Percentiles rank a stretch among this genome's conserved stretches.
Evolutionary conservation across 2,113 vertebrate species (phyloP).

Genomic region (Laticauda laticaudata): DNA sequence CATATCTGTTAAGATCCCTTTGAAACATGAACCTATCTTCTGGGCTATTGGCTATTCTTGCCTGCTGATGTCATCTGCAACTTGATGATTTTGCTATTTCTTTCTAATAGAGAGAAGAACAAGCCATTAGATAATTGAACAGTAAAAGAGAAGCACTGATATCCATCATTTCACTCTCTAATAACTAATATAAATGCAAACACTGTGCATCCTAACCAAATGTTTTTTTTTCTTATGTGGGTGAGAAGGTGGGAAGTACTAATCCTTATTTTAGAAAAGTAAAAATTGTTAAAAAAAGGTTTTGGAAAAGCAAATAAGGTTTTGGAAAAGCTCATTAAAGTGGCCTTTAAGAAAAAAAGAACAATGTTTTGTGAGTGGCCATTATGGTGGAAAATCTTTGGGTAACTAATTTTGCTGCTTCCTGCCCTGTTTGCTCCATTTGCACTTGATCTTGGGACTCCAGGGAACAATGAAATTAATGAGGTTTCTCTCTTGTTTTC

Average conservation of each 20-base stretch:
- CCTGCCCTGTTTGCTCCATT: not conserved
- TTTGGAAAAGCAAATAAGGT: not conserved
- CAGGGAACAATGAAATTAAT: conserved; percentile 8
- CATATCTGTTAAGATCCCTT: not conserved
- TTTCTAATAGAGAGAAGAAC: not conserved
- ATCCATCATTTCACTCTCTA: not conserved
- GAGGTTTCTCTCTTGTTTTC: not conserved
- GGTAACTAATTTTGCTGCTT: not conserved
- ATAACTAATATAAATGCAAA: not conserved
- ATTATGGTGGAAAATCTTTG: not conserved
- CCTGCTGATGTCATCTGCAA: not conserved
- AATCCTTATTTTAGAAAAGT: not conserved
- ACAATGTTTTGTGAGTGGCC: not conserved
- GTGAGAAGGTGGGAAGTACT: not conserved
- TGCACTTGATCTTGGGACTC: not conserved
- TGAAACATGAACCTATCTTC: not conserved
- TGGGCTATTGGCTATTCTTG: not conserved
- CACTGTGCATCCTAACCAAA: not conserved
- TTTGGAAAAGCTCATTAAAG: not conserved
- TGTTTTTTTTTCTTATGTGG: not conserved
- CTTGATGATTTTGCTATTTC: not conserved
- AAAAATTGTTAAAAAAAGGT: not conserved
- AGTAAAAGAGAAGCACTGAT: not conserved
- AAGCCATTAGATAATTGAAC: not conserved
- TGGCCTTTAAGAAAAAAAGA: not conserved